A percentile compares a stretch with the other conserved stretches of the same genome.
Evolutionary conservation across 1,140 invertebrate species (phyloP).

Genomic region (silkworm (Bombyx mori)): DNA sequence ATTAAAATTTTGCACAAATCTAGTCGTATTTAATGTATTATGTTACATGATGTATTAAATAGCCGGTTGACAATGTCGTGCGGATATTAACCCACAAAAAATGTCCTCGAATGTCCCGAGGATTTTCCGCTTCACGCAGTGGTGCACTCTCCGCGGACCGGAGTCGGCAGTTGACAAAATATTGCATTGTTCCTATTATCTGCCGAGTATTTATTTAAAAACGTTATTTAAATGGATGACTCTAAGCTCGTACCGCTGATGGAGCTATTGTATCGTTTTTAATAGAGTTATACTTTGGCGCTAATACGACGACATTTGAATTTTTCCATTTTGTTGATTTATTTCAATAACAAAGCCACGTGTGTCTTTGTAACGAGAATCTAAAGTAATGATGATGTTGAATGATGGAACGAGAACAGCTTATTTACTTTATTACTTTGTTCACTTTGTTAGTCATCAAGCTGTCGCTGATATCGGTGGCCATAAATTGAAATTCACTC

Average conservation of each 20-base stretch:
- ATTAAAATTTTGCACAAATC: constrained; percentile 70
- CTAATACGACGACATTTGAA: constrained; percentile 1
- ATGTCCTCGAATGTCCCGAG: constrained; percentile 68
- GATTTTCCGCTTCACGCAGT: constrained; percentile 70
- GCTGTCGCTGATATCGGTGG: constrained; percentile 59
- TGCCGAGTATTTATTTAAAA: constrained; percentile 69
- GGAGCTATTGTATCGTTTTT: constrained; percentile 50
- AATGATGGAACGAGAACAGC: constrained; percentile 38
- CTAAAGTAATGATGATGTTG: neutral
- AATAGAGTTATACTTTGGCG: constrained; percentile 46
- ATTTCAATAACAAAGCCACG: too few relatives aligned
- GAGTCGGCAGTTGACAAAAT: constrained; percentile 69
- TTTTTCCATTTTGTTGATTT: too few relatives aligned
- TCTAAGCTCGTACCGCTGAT: constrained; percentile 63
- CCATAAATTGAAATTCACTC: constrained; percentile 66
- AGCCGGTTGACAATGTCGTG: constrained; percentile 69
- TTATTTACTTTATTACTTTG: constrained; percentile 61
- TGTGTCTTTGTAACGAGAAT: too few relatives aligned
- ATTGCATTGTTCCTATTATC: constrained; percentile 71
- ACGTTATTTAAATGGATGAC: constrained; percentile 70
- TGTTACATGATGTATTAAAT: constrained; percentile 69
- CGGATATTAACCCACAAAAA: constrained; percentile 70
- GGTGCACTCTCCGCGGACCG: constrained; percentile 56
- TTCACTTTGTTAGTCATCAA: constrained; percentile 64
- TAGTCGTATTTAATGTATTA: constrained; percentile 68